Evolutionary conservation across 2,888 invertebrate genomes (phyloP), one percentile per base, ranked within the genome.

Genomic region (Nezara viridula): DNA sequence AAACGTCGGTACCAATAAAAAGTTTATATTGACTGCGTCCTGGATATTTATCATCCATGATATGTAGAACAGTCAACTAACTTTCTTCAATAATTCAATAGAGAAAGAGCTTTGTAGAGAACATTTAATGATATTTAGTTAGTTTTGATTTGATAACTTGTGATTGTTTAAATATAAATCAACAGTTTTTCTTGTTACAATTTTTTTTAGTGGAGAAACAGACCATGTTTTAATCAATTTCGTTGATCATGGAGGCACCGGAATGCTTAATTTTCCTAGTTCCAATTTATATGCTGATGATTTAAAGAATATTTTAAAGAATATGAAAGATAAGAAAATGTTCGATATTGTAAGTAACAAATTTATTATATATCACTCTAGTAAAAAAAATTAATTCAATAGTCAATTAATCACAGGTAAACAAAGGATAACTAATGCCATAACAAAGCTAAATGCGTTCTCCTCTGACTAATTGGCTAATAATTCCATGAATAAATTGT

Each of bases 191-290:
- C 10, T 40, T 55, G 6, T 88, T 40, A n/a, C n/a, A n/a, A n/a
- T n/a, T n/a, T 24, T 88, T 86, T 88, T 73, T 77, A 88, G 88
- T 40, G 88, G 81, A 37, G 73, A 66, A 77, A 52, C 44, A 27
- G 88, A 88, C 73, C 77, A 94, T 91, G 92, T 95, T 37, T 95
- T 95, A 92, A 93, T 95, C 81, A 94, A 94, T 92, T 95, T 95
- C 92, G 94, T 93, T 81, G 95, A 95, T 92, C 95, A 95, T 92
- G 95, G 95, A 85, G 94, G 93, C n/a, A 93, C 94, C 24, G 94
- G 94, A 12, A 91, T 95, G 37, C 92, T 95, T 52, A 93, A 93
- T 5, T 95, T 92, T 88, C 94, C 94, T 7, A 89, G 91, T 16
- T 92, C 92, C 19, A 92, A 92, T 90, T 93, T 94, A 32, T 91